phyloP scores from a whole-genome alignment of 2,888 invertebrate genomes.

The Nebria salina region DNA sequence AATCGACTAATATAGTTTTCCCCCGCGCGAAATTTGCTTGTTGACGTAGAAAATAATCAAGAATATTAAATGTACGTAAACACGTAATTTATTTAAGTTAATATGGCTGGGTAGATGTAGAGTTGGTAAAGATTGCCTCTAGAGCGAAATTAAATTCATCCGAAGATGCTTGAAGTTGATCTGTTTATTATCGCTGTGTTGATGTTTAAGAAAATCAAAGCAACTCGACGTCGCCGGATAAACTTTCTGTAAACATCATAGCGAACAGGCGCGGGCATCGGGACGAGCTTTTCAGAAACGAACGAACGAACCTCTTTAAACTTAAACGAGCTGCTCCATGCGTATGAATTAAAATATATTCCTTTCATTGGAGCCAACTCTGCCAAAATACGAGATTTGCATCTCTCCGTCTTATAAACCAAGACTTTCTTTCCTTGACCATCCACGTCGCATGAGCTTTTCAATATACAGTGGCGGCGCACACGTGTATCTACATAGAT shows the following conservation, averaged over 20 bases:
- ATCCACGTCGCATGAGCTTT: not conserved
- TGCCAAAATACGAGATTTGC: constrained; percentile 18
- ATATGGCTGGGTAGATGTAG: not conserved
- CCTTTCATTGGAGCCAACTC: constrained; percentile 40
- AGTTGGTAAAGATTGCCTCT: not conserved
- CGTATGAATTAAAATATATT: constrained; percentile 43
- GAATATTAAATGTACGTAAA: too few relatives aligned
- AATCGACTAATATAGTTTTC: too few relatives aligned
- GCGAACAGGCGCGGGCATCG: not conserved
- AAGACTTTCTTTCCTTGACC: not conserved
- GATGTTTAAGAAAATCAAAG: constrained; percentile 10
- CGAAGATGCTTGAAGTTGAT: not conserved
- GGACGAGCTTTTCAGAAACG: not conserved
- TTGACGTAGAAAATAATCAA: too few relatives aligned
- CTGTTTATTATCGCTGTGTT: not conserved
- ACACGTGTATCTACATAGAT: not conserved
- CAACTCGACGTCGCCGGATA: not conserved
- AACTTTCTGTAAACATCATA: constrained; percentile 11
- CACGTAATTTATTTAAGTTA: not conserved
- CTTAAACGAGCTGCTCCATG: constrained; percentile 35
- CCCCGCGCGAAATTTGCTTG: too few relatives aligned
- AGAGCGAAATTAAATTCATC: not conserved
- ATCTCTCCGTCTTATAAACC: not conserved
- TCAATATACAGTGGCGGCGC: not conserved
- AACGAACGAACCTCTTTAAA: constrained; percentile 17